Conservation (phyloP, 2,113 vertebrate species). For the Caranx ignobilis region DNA sequence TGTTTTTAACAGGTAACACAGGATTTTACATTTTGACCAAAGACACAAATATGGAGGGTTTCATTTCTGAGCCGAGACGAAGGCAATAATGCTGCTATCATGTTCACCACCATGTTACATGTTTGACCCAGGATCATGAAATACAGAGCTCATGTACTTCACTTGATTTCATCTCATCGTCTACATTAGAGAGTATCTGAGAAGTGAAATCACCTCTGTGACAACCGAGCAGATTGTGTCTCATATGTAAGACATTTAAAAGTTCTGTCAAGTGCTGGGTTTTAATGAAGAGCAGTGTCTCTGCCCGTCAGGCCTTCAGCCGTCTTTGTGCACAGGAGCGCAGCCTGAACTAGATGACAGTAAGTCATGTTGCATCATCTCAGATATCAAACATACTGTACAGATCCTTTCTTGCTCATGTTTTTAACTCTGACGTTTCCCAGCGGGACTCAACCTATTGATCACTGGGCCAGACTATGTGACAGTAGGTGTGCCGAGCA, state of each 20-base stretch:
- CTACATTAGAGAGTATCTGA: too few relatives aligned
- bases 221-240: too few relatives aligned
- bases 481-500: constrained; percentile 68
- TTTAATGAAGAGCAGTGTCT: background rate
- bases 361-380: background rate
- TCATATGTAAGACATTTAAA: background rate
- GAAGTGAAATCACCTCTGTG: too few relatives aligned
- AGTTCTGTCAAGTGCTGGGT: too few relatives aligned
- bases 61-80: background rate
- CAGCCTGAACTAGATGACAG: background rate
- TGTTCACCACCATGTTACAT: background rate
- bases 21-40: background rate
- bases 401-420: background rate
- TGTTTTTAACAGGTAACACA: constrained; percentile 60
- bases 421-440: constrained; percentile 22
- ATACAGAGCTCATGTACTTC: too few relatives aligned
- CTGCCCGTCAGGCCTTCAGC: constrained; percentile 41
- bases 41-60: background rate
- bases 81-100: background rate
- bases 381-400: background rate
- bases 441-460: constrained; percentile 15
- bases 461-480: constrained; percentile 56
- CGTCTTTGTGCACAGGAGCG: background rate
- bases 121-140: too few relatives aligned
- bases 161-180: too few relatives aligned